Conservation (phyloP, 2,888 invertebrate species). For the Zygaena filipendulae region DNA sequence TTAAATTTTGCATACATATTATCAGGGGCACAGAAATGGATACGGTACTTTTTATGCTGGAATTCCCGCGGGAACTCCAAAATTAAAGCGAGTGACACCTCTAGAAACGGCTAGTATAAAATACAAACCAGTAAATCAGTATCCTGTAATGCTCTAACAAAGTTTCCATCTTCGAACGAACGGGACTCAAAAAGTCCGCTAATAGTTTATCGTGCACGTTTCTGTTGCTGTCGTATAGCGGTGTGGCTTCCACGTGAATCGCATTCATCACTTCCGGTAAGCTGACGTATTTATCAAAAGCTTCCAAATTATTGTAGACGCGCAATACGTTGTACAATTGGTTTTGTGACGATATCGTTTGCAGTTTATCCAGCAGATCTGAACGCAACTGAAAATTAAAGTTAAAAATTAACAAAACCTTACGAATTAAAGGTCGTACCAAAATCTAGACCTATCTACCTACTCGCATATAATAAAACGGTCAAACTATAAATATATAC, state of each 20-base stretch:
- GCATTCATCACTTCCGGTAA: conserved; percentile 63
- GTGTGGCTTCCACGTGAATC: conserved; percentile 78
- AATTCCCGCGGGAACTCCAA: too few species aligned
- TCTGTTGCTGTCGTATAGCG: conserved; percentile 31
- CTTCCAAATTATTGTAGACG: conserved; percentile 41
- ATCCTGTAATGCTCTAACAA: conserved; percentile 72
- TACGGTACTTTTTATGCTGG: too few species aligned
- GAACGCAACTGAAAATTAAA: conserved; percentile 31
- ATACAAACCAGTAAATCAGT: conserved; percentile 71
- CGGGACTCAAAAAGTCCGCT: conserved; percentile 74
- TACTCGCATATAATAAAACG: too few species aligned
- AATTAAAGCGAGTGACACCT: too few species aligned
- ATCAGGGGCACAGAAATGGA: too few species aligned
- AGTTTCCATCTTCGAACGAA: conserved; percentile 67
- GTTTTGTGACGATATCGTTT: conserved; percentile 28
- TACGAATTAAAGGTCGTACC: too few species aligned
- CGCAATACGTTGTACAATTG: conserved; percentile 36
- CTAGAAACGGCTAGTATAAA: too few species aligned
- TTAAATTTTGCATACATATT: too few species aligned
- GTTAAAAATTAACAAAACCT: not conserved
- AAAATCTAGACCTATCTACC: too few species aligned
- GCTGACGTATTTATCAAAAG: conserved; percentile 68
- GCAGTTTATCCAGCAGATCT: conserved; percentile 27
- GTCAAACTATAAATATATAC: not conserved
- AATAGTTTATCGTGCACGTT: conserved; percentile 39